Percentiles rank a stretch among this genome's conserved stretches.
These are phyloP conservation scores for Sparidentex hasta DNA, from an alignment of 2,797 vertebrate species.

Conservation along the genomic window DNA sequence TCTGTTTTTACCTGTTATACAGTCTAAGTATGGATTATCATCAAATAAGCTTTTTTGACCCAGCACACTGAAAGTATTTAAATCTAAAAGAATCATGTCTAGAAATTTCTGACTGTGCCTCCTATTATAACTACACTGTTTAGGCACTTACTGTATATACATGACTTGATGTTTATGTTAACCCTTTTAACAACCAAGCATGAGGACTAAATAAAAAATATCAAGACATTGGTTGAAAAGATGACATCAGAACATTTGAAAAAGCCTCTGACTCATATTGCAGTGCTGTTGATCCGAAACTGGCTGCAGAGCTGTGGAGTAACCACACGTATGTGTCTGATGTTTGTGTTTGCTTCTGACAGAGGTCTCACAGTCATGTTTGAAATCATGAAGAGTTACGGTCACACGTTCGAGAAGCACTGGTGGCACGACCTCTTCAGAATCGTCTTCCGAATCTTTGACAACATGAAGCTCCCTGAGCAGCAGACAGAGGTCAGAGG, in stretches of 20 bases:
- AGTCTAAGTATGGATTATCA: no score
- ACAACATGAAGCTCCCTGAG: conserved; percentile 98
- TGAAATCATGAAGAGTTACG: conserved; percentile 99
- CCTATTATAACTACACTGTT: no score
- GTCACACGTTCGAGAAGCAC: conserved; percentile 95
- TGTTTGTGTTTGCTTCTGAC: conserved; percentile 24
- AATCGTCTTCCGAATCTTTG: conserved; percentile 97
- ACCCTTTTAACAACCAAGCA: background rate
- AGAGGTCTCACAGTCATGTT: conserved; percentile 98
- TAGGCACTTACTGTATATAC: no score
- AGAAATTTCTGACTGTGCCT: background rate
- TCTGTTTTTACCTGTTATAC: no score
- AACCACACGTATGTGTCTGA: background rate
- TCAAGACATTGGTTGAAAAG: background rate
- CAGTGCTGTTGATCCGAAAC: background rate
- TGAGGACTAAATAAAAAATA: background rate
- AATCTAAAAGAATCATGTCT: no score
- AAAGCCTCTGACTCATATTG: no score
- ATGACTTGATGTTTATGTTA: no score
- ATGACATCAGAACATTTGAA: background rate
- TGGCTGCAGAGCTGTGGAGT: background rate
- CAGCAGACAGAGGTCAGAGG: conserved; percentile 94
- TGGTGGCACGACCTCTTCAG: conserved; percentile 99
- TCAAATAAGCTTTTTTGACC: no score
- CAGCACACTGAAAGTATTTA: no score